Base-by-base conservation (phyloP, 2,888 invertebrate species). In the Elegia similella region DNA sequence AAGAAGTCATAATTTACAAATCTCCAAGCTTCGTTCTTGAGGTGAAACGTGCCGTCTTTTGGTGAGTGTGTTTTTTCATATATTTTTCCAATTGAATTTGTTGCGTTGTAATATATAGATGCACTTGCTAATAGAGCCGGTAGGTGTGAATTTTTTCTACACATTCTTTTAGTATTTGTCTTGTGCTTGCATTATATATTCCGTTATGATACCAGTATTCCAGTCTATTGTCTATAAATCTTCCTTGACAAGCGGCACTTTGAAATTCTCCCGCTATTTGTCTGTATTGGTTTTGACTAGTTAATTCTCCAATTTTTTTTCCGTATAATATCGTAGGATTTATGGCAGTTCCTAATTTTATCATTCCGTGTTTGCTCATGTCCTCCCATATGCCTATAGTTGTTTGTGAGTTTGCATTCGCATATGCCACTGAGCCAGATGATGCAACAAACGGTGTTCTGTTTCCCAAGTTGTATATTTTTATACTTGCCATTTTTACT, bases 351-450 rank as follows among this genome's bases (percentile, higher is more conserved):
- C 57, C 57, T 29, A 59, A 7, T 62, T 61, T 58, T 17, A 62
- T 59, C 57, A 56, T 57, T 34, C 64, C 60, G 42, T 59, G 58
- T 46, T 32, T 10, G 15, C 55, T 57, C 56, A 65, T 55, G 13
- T 64, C 52, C 57, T 64, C 65, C 64, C 64, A 66, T 55, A 64
- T 63, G 5, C 64, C 64, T 7, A 65, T 65, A 34, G 67, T 64
- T 42, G 66, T 66, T 59, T 66, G 68, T 13, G 64, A 64, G 34
- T 69, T 69, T 23, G 66, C 67, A 38, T 69, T 69, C 29, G 66
- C 66, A 29, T 65, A 68, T 38, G 58, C 42, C 17, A 65, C 68
- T 1, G 46, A 53, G 6, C 60, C 59, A 0, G 64, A 56, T 42
- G 63, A 57, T 13, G 66, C 59, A 12, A 67, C 55, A 52, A 66